A percentile compares a stretch with the other conserved stretches of the same genome.
Conservation (phyloP, 2,888 invertebrate species). For the Pterobdella sp. region DNA sequence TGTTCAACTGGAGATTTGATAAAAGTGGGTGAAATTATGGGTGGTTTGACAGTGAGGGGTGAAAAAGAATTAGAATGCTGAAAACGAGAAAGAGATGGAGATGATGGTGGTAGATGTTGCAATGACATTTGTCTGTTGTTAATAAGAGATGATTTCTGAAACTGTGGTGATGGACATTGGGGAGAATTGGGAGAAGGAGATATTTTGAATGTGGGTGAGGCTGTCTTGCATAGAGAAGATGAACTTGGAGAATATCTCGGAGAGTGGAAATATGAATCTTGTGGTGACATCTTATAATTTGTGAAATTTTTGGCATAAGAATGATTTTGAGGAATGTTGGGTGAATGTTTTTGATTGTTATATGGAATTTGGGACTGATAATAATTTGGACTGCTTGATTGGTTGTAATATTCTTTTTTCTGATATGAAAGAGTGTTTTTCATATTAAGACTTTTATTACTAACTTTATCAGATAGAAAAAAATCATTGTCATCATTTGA, state of each 20-base stretch:
- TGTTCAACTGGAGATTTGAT: not conserved
- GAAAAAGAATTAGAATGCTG: constrained; percentile 7
- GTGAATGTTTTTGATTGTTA: not conserved
- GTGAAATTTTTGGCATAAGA: too few relatives aligned
- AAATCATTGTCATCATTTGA: too few relatives aligned
- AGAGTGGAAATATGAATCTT: not conserved
- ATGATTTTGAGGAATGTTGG: not conserved
- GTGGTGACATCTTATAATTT: not conserved
- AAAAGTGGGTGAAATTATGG: not conserved
- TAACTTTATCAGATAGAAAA: too few relatives aligned
- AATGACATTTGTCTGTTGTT: not conserved
- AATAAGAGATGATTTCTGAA: not conserved
- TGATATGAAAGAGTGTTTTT: not conserved
- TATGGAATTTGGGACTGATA: not conserved
- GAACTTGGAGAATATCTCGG: not conserved
- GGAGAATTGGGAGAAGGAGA: constrained; percentile 4
- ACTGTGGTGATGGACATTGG: not conserved
- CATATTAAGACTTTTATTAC: too few relatives aligned
- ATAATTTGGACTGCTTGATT: not conserved
- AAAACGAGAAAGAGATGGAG: not conserved
- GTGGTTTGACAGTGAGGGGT: not conserved
- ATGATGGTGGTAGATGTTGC: not conserved
- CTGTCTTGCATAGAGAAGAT: not conserved
- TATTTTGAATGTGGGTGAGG: not conserved
- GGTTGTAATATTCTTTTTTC: not conserved